phyloP scores from a whole-genome alignment of 92 coral and sea anemone species.

The Galaxea fascicularis region DNA sequence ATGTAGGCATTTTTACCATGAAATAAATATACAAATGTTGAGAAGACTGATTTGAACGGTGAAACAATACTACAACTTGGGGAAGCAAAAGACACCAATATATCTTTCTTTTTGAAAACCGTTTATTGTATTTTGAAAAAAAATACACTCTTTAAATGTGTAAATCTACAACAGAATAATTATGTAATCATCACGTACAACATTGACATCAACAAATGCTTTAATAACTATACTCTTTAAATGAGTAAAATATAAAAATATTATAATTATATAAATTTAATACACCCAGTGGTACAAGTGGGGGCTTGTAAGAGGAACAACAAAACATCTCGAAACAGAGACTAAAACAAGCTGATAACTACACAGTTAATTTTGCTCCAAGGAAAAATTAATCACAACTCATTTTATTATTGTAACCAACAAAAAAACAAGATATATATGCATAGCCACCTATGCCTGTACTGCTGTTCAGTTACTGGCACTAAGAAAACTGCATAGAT shows the following conservation, averaged over 20 bases:
- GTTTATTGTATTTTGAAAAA: not conserved
- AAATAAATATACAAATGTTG: not conserved
- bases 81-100: constrained; percentile 1
- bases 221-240: constrained; percentile 5
- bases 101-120: not conserved
- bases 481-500: constrained; percentile 33
- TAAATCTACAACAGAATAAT: constrained; percentile 6
- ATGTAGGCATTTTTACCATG: not conserved
- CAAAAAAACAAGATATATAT: not conserved
- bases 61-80: not conserved
- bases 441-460: not conserved
- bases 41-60: not conserved
- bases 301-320: not conserved
- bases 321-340: not conserved
- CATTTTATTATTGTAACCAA: not conserved
- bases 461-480: constrained; percentile 7
- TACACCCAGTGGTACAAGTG: not conserved
- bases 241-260: not conserved
- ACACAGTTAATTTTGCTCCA: not conserved
- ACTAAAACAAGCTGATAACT: not conserved
- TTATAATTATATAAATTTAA: too few species aligned
- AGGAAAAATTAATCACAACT: not conserved
- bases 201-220: constrained; percentile 2
- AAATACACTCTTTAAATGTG: not conserved
- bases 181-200: not conserved